Conservation (phyloP, 2,888 invertebrate genomes). For the Agrotis exclamationis region DNA sequence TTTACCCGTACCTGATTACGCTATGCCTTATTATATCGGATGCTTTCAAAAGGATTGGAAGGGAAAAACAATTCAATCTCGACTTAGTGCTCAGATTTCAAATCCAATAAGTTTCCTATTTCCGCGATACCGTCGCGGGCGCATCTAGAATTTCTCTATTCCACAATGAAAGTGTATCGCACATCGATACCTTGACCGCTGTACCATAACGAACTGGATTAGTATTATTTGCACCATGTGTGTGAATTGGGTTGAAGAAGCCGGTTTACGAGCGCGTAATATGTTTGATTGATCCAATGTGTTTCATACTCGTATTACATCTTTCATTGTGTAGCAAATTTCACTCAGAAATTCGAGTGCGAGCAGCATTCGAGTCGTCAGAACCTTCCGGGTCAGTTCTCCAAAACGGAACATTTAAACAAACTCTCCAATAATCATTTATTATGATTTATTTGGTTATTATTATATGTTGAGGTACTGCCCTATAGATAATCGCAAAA, state of each 20-base stretch:
- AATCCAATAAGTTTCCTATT: conserved; percentile 48
- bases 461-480: neutral
- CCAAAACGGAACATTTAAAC: too few species aligned
- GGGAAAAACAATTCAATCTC: conserved; percentile 3
- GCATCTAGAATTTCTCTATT: conserved; percentile 63
- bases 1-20: neutral
- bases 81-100: conserved; percentile 26
- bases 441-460: neutral
- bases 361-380: too few species aligned
- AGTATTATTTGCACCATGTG: conserved; percentile 37
- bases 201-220: conserved; percentile 66
- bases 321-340: neutral
- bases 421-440: neutral
- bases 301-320: neutral
- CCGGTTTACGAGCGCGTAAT: conserved; percentile 11
- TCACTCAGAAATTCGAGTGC: too few species aligned
- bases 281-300: neutral
- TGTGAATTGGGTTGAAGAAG: conserved; percentile 40
- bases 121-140: conserved; percentile 46
- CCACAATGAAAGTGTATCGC: conserved; percentile 60
- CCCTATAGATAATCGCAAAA: neutral
- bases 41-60: neutral
- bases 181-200: conserved; percentile 68
- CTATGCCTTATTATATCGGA: neutral
- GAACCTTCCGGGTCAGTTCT: too few species aligned